Conservation (phyloP, 2,797 vertebrate species). For the Coregonus ussuriensis region DNA sequence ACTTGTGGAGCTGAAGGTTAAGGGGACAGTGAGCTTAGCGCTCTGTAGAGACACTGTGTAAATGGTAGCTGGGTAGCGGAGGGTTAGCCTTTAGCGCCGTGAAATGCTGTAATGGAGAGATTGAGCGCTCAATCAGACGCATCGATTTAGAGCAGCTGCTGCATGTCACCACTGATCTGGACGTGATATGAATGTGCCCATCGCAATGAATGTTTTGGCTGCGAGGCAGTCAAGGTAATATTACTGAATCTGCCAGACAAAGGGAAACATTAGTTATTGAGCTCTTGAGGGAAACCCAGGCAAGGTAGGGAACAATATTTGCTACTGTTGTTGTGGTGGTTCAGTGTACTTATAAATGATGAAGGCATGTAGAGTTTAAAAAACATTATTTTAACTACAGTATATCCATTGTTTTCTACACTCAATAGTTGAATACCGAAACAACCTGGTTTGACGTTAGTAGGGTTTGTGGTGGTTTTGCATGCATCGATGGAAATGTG, state of each 20-base stretch:
- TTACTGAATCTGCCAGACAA: neutral
- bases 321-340: too few relatives aligned
- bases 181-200: neutral
- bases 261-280: neutral
- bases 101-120: constrained; percentile 35
- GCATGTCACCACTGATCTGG: neutral
- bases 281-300: too few relatives aligned
- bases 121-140: neutral
- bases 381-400: neutral
- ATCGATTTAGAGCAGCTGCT: neutral
- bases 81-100: neutral
- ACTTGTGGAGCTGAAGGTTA: constrained; percentile 35
- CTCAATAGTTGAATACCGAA: neutral
- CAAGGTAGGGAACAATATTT: too few relatives aligned
- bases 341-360: too few relatives aligned
- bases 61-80: constrained; percentile 28
- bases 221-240: neutral
- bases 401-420: neutral
- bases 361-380: too few relatives aligned
- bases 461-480: neutral
- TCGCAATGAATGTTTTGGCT: neutral
- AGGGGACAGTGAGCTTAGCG: constrained; percentile 61
- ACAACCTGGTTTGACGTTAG: neutral
- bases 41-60: constrained; percentile 58
- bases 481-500: neutral